Evolutionary conservation across 2,797 vertebrate genomes (phyloP).

Genomic region (Pseudochirops corinnae): DNA sequence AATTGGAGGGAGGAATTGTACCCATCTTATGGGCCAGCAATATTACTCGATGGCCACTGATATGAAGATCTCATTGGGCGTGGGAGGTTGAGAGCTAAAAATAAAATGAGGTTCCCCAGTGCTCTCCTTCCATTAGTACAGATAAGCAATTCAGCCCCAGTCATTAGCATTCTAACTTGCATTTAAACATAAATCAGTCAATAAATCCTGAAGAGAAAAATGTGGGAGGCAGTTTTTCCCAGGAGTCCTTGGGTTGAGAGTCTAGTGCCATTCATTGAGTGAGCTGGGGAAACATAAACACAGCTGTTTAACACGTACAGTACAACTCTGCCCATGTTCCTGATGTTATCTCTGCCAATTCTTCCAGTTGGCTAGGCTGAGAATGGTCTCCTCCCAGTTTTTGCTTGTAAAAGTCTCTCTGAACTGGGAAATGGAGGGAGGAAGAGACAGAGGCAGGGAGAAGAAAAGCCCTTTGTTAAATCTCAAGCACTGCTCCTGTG

Average conservation of each 20-base stretch:
- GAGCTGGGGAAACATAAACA: neutral
- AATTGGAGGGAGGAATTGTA: neutral
- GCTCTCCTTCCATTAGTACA: neutral
- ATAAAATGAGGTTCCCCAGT: neutral
- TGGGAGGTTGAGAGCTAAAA: neutral
- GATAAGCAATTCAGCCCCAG: neutral
- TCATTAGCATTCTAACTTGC: neutral
- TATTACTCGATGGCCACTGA: neutral
- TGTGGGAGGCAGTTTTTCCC: neutral
- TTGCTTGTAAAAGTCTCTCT: neutral
- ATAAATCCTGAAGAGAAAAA: slow-evolving; percentile 5
- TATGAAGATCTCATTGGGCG: neutral
- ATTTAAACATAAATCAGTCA: neutral
- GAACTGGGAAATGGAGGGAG: neutral
- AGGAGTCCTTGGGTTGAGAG: slow-evolving; percentile 1
- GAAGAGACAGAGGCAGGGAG: neutral
- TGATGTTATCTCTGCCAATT: slow-evolving; percentile 14
- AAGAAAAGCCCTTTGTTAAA: neutral
- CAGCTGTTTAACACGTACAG: slow-evolving; percentile 8
- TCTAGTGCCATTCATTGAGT: neutral
- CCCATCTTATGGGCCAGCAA: neutral
- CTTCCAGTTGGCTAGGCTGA: neutral
- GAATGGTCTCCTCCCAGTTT: slow-evolving; percentile 9
- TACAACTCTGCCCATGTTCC: neutral
- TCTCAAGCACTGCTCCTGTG: neutral